Conservation (phyloP, 64 coral and sea anemone species). For the Platygyra sinensis region DNA sequence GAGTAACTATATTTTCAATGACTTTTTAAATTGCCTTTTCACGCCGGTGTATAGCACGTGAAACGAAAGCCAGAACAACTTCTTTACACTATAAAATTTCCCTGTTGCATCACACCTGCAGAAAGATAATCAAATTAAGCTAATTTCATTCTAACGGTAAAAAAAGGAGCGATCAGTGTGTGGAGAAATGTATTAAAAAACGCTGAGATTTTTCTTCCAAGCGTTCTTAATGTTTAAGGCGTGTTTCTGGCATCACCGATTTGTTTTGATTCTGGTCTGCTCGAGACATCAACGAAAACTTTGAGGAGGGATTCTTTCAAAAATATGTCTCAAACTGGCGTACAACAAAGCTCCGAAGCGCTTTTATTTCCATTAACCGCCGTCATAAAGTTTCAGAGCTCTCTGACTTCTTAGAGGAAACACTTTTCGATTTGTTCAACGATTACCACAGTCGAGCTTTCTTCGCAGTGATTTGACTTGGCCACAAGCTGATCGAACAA, state of each 20-base stretch:
- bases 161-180: neutral
- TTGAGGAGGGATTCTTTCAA: neutral
- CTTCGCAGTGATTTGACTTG: conserved; percentile 35
- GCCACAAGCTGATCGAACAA: conserved; percentile 36
- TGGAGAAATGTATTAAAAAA: neutral
- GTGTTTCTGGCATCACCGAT: conserved; percentile 11
- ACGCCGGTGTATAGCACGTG: conserved; percentile 13
- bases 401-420: neutral
- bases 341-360: neutral
- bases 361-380: neutral
- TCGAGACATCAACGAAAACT: conserved; percentile 20
- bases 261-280: conserved; percentile 36
- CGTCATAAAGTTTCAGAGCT: neutral
- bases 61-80: neutral
- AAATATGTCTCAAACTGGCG: neutral
- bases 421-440: neutral
- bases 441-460: neutral
- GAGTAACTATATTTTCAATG: neutral
- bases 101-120: neutral
- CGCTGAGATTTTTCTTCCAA: neutral
- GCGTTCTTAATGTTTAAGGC: neutral
- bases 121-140: neutral
- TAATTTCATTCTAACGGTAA: conserved; percentile 1
- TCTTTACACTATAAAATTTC: neutral
- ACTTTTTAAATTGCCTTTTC: conserved; percentile 20